phyloP scores from a whole-genome alignment of 64 coral and sea anemone species.

The Astreopora myriophthalma region DNA sequence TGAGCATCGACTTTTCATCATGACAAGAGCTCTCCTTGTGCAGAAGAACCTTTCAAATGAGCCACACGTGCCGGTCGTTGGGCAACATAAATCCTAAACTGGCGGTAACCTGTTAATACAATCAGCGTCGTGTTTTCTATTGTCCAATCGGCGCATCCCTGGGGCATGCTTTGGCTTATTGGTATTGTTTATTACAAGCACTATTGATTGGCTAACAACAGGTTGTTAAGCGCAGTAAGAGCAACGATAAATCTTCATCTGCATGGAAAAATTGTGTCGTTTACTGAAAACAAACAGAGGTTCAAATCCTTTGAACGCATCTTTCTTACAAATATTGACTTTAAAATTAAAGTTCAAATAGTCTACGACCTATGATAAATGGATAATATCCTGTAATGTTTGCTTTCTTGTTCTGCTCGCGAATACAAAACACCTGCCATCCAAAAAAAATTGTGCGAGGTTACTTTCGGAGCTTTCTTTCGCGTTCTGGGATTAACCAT shows the following conservation, averaged over 20 bases:
- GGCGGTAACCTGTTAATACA: conserved; percentile 38
- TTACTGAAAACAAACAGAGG: background rate
- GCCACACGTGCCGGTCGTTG: background rate
- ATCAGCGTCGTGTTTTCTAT: conserved; percentile 1
- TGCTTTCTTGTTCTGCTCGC: background rate
- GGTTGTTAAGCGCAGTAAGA: conserved; percentile 30
- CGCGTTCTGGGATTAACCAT: no score
- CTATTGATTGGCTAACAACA: conserved; percentile 57
- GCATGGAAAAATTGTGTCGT: background rate
- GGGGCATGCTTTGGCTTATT: conserved; percentile 12
- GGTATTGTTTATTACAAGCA: conserved; percentile 12
- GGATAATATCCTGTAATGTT: background rate
- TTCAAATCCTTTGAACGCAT: background rate
- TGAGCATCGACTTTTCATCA: background rate
- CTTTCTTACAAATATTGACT: background rate
- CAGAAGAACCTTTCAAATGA: background rate
- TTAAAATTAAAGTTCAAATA: background rate
- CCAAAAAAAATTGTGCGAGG: background rate
- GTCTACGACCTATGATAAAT: background rate
- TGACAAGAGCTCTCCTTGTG: background rate
- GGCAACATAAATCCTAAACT: background rate
- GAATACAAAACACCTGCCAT: background rate
- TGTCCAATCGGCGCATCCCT: conserved; percentile 24
- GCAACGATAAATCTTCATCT: background rate
- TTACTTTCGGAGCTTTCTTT: background rate